phyloP scores from a whole-genome alignment of 2,797 vertebrate genomes.

The Sebastolobus altivelis region DNA sequence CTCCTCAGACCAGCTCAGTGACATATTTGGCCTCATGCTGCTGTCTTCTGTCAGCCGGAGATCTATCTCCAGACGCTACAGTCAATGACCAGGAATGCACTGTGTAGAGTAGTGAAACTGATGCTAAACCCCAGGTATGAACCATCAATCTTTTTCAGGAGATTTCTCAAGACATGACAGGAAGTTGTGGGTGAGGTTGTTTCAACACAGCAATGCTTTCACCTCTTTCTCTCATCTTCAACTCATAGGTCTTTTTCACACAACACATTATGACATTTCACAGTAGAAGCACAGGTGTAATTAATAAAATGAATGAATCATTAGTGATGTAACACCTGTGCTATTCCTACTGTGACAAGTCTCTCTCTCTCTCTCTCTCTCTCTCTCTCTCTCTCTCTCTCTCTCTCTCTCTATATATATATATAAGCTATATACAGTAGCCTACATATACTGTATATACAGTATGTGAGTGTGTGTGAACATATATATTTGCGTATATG shows the following conservation, averaged over 20 bases:
- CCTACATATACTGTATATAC: not conserved
- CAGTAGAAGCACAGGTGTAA: not conserved
- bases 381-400: no score
- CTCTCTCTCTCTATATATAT: no score
- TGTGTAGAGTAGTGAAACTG: conserved; percentile 55
- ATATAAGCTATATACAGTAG: not conserved
- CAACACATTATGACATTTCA: not conserved
- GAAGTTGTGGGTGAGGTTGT: conserved; percentile 34
- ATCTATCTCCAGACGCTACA: conserved; percentile 24
- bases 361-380: not conserved
- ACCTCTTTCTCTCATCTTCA: not conserved
- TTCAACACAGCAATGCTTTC: not conserved
- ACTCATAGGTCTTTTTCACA: not conserved
- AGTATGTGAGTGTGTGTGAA: not conserved
- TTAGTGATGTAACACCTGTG: no score
- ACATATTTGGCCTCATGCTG: conserved; percentile 64
- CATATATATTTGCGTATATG: not conserved
- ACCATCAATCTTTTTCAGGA: conserved; percentile 14
- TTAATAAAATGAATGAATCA: no score
- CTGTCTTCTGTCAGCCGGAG: conserved; percentile 22
- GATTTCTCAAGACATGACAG: conserved; percentile 19
- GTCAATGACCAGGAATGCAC: conserved; percentile 69
- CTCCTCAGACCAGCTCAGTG: conserved; percentile 69
- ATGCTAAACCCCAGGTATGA: conserved; percentile 50
- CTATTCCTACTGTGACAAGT: not conserved